Evolutionary conservation across 2,113 vertebrate genomes (phyloP), one percentile per base, ranked within the genome.

Genomic region (Grus americana): DNA sequence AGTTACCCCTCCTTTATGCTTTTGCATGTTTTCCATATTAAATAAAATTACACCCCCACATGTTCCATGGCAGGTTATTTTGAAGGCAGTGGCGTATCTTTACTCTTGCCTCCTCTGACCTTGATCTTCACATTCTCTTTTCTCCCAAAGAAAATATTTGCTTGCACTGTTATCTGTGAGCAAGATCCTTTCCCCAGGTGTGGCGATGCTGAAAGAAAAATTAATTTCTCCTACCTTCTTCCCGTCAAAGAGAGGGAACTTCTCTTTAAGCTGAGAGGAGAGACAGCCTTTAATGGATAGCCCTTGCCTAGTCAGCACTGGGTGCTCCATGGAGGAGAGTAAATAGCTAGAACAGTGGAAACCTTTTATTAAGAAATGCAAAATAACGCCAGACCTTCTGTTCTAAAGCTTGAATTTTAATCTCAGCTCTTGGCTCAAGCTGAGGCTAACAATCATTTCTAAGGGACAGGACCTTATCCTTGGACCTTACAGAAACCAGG

Each of bases 141-240:
- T 86, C 91, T 95, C 92, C 92, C 93, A 97, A 95, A 94, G 96
- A 93, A 98, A 98, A 98, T 98, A 97, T 97, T 98, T 98, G 96
- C 97, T 97, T 96, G 97, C 91, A 78, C 86, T 88, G 88, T 97
- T 98, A 97, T 98, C 97, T 98, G 36, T 93, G 86, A 97, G 97
- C 70, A 79, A 94, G 96, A 98, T 97, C 97, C 95, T 97, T 97
- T 97, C 87, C 95, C 95, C 97, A 98, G 97, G 97, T 98, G 96
- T 97, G 95, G 90, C 0, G 54, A 75, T 91, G 94, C 96, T 96
- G 90, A 97, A 96, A 98, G 97, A 95, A 90, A 97, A 97, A 97
- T 83, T 95, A 95, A 95, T 97, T 96, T 97, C 26, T 96, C 75
- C 20, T 94, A 47, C 96, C 75, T 96, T 90, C 55, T 73, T 93